A percentile compares a stretch with the other conserved stretches of the same genome.
Conservation (phyloP, 1,140 invertebrate species). For the Battus philenor region DNA sequence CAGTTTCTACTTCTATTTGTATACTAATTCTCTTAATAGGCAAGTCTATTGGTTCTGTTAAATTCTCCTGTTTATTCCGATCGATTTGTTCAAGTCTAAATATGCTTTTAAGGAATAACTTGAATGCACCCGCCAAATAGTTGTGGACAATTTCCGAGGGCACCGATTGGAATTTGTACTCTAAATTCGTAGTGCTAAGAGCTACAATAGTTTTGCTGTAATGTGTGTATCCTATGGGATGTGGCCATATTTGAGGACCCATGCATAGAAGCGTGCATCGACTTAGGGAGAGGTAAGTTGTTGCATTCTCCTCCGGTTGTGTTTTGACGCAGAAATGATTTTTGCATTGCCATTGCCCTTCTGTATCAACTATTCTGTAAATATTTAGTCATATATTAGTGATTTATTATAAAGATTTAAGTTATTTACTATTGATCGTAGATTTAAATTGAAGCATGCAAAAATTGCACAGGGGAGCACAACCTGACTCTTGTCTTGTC, state of each 20-base stretch:
- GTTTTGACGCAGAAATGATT: constrained; percentile 40
- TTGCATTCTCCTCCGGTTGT: constrained; percentile 16
- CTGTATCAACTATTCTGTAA: constrained; percentile 21
- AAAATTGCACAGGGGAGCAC: too few relatives aligned
- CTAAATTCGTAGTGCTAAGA: constrained; percentile 53
- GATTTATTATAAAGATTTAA: too few relatives aligned
- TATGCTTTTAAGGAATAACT: constrained; percentile 42
- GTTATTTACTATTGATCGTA: too few relatives aligned
- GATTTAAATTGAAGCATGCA: too few relatives aligned
- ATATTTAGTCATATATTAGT: too few relatives aligned
- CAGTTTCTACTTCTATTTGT: constrained; percentile 68
- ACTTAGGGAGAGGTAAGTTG: constrained; percentile 31
- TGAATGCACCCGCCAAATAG: constrained; percentile 48
- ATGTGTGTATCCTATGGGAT: constrained; percentile 71
- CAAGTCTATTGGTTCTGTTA: constrained; percentile 16
- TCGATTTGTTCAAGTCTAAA: constrained; percentile 33
- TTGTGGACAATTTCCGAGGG: constrained; percentile 47
- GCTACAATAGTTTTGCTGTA: constrained; percentile 53
- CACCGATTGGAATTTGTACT: constrained; percentile 61
- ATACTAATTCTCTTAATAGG: constrained; percentile 56
- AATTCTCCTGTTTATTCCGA: constrained; percentile 18
- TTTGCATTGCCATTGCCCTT: constrained; percentile 36
- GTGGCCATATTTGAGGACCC: constrained; percentile 75
- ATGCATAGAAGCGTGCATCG: constrained; percentile 73
- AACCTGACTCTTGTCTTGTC: too few relatives aligned